Conservation (phyloP, 2,113 vertebrate species). For the Coturnix japonica region DNA sequence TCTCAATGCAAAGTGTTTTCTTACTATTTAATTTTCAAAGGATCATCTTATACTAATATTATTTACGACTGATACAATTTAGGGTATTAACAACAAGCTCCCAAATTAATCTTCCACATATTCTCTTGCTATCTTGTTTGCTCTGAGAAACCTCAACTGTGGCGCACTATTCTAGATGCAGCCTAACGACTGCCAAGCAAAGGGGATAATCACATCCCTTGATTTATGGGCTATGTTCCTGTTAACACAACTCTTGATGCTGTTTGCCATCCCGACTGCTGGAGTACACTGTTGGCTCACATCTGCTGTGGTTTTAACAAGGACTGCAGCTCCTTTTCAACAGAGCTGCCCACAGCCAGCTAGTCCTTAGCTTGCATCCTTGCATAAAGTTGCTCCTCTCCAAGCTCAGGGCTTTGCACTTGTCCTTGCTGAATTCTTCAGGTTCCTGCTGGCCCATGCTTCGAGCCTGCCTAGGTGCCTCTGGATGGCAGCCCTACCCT, state of each 20-base stretch:
- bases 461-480: not conserved
- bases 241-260: not conserved
- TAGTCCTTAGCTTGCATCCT: not conserved
- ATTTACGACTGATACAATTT: not conserved
- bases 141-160: not conserved
- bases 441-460: not conserved
- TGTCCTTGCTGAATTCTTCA: not conserved
- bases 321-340: not conserved
- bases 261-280: not conserved
- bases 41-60: not conserved
- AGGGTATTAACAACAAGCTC: not conserved
- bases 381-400: not conserved
- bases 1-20: not conserved
- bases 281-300: not conserved
- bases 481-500: not conserved
- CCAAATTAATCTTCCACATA: not conserved
- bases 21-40: not conserved
- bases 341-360: not conserved
- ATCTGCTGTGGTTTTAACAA: not conserved
- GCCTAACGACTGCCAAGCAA: not conserved
- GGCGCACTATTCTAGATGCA: not conserved
- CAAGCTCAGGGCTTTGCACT: not conserved
- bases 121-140: not conserved
- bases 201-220: not conserved
- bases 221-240: not conserved